Percentiles rank a stretch among this genome's conserved stretches.
Evolutionary conservation across 2,888 invertebrate genomes (phyloP).

Genomic region (Campaea margaritaria): DNA sequence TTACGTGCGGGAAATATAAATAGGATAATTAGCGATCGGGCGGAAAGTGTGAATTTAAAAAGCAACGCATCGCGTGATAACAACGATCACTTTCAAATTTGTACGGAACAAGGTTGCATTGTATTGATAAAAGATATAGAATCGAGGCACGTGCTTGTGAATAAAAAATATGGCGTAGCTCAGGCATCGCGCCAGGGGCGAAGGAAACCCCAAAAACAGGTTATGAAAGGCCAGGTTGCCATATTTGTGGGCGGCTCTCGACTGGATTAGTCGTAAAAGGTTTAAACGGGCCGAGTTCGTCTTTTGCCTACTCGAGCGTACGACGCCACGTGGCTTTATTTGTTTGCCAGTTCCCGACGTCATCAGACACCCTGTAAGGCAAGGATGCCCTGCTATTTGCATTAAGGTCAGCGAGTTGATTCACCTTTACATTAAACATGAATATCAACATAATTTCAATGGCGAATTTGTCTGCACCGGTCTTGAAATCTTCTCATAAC

Average conservation of each 20-base stretch:
- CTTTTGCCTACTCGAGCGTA: constrained; percentile 70
- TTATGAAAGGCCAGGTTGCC: constrained; percentile 82
- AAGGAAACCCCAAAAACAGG: constrained; percentile 85
- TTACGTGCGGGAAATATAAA: constrained; percentile 1
- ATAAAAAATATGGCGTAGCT: constrained; percentile 59
- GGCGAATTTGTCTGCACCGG: constrained; percentile 11
- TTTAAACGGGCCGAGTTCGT: constrained; percentile 77
- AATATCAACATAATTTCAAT: constrained; percentile 38
- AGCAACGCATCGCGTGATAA: constrained; percentile 17
- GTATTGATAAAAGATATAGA: constrained; percentile 19
- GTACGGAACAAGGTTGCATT: constrained; percentile 10
- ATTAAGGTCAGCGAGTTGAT: constrained; percentile 69
- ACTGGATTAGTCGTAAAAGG: constrained; percentile 85
- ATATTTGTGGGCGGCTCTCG: constrained; percentile 77
- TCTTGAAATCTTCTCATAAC: constrained; percentile 9
- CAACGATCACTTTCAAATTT: constrained; percentile 7
- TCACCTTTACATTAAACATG: constrained; percentile 56
- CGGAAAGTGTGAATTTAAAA: background rate
- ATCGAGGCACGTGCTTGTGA: constrained; percentile 55
- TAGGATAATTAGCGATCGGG: background rate
- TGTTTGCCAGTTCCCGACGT: constrained; percentile 70
- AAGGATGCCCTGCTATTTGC: constrained; percentile 68
- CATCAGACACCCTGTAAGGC: constrained; percentile 71
- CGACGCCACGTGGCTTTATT: constrained; percentile 73
- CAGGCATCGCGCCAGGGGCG: constrained; percentile 66